Percentiles rank a stretch among this genome's conserved stretches.
Conservation (phyloP, 2,113 vertebrate species). For the Bostrychus sinensis region DNA sequence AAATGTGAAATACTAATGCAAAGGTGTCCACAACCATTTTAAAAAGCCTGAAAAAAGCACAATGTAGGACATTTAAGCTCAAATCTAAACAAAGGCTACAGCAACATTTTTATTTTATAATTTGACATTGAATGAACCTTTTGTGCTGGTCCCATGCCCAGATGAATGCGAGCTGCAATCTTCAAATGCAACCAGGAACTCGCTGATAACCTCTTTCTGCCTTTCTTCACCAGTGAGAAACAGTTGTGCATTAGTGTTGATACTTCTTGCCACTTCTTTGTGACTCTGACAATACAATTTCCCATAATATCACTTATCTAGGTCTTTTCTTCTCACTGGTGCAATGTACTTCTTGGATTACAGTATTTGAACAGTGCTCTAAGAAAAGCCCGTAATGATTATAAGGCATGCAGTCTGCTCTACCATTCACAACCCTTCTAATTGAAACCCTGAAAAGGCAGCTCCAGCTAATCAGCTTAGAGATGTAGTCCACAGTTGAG, state of each 20-base stretch:
- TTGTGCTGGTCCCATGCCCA: too few species aligned
- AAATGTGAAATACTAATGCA: too few species aligned
- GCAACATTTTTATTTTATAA: too few species aligned
- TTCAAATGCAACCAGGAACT: too few species aligned
- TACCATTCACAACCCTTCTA: constrained; percentile 58
- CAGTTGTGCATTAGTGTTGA: constrained; percentile 37
- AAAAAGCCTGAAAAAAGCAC: too few species aligned
- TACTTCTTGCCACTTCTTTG: constrained; percentile 35
- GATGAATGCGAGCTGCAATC: too few species aligned
- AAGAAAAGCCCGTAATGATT: constrained; percentile 52
- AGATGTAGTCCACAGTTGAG: constrained; percentile 64
- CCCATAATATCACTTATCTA: constrained; percentile 39
- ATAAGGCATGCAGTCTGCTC: constrained; percentile 51
- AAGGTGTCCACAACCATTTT: too few species aligned
- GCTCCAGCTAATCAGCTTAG: constrained; percentile 75
- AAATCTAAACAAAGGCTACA: too few species aligned
- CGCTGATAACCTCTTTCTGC: too few species aligned
- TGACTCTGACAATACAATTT: constrained; percentile 41
- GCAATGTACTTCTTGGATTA: constrained; percentile 58
- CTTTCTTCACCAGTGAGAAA: too few species aligned
- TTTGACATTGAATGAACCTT: too few species aligned
- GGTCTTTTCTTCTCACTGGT: constrained; percentile 31
- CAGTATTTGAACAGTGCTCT: constrained; percentile 41
- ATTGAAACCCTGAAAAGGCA: constrained; percentile 74
- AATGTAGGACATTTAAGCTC: too few species aligned